Base-by-base conservation (phyloP, 2,888 invertebrate species). In the Rapana venosa region DNA sequence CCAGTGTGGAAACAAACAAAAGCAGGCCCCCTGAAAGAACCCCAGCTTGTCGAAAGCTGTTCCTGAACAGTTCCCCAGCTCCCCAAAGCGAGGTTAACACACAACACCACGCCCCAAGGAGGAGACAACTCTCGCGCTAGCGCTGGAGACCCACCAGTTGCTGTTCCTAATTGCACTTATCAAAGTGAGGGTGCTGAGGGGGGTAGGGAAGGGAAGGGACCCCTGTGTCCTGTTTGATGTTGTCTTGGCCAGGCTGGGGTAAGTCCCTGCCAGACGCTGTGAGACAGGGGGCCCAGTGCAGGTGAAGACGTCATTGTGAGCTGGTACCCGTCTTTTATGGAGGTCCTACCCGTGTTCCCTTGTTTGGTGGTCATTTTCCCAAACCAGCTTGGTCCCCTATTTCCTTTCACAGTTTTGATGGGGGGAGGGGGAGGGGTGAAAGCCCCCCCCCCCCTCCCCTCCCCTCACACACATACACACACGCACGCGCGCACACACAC, bases 131-230 rank as follows among this genome's bases (percentile, higher is more conserved):
- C 85, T 61, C 85, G 30, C 85, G 17, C 61, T 20, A 26, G 30
- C 58, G 85, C 85, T 85, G 58, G 20, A 30, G n/a, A 58, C 85
- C 6, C 85, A 61, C n/a, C 85, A 22, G 58, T 61, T 61, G 15
- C 32, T 58, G 58, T 58, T 85, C 85, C 85, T 85, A 85, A 85
- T 85, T 85, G 85, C 85, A 85, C 56, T 85, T 85, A 85, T 61
- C 85, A 58, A 85, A 61, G 58, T 84, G 26, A n/a, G 47, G n/a
- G n/a, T 26, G 58, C 56, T 58, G 5, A 13, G 58, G 47, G 85
- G 85, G 11, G 61, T 4, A 56, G 13, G n/a, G 58, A 30, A 8
- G 30, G 58, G 58, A 58, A 85, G 30, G 22, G n/a, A 56, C 85
- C 58, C 47, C 85, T 58, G 58, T 20, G 85, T 4, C n/a, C 58